Evolutionary conservation across 2,797 vertebrate species (phyloP).

Genomic region (Bovichtus diacanthus): DNA sequence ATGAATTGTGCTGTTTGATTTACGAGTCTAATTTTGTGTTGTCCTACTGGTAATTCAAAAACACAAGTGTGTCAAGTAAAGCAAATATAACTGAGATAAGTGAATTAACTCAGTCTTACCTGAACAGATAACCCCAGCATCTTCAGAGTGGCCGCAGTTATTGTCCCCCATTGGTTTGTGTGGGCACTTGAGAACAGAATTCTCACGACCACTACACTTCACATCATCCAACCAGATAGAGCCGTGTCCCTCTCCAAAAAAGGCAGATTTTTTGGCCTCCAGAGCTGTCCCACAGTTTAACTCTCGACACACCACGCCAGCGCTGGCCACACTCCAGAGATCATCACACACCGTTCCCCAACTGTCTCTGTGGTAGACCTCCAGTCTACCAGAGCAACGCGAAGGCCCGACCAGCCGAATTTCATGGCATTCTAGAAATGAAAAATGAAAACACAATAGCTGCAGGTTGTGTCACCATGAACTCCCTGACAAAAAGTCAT

Average conservation of each 20-base stretch:
- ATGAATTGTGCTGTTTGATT: not conserved
- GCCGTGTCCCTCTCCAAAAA: slow-evolving; percentile 66
- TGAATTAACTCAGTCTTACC: slow-evolving; percentile 42
- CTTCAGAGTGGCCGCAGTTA: slow-evolving; percentile 75
- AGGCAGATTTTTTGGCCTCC: slow-evolving; percentile 51
- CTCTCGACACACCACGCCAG: slow-evolving; percentile 73
- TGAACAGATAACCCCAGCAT: slow-evolving; percentile 76
- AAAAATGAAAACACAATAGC: not conserved
- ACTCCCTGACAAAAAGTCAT: not conserved
- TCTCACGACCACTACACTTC: slow-evolving; percentile 63
- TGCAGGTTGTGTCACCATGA: not conserved
- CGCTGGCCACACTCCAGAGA: slow-evolving; percentile 57
- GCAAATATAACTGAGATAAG: not conserved
- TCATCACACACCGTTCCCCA: slow-evolving; percentile 81
- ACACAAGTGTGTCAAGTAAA: not conserved
- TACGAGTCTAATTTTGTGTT: not conserved
- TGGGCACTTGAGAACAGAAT: slow-evolving; percentile 57
- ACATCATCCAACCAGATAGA: slow-evolving; percentile 78
- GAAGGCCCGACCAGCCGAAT: slow-evolving; percentile 56
- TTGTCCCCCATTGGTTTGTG: slow-evolving; percentile 48
- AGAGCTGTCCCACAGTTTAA: slow-evolving; percentile 65
- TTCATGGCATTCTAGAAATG: slow-evolving; percentile 64
- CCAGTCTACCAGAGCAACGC: slow-evolving; percentile 75
- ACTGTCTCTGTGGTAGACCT: slow-evolving; percentile 49
- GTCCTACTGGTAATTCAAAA: not conserved